Evolutionary conservation across 2,888 invertebrate species (phyloP).

Genomic region (Thymelicus acteon): DNA sequence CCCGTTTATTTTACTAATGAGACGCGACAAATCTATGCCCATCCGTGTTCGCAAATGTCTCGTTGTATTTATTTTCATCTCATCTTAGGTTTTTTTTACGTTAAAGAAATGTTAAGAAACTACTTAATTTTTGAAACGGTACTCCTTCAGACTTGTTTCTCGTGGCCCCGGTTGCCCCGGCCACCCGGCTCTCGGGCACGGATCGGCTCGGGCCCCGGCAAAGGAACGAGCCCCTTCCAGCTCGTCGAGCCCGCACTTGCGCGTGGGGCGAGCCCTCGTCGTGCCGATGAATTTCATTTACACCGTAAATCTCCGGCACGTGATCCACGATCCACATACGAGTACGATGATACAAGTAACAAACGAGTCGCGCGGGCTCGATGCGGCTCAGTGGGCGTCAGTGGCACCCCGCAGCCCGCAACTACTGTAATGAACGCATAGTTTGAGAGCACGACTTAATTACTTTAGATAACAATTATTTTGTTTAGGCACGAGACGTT

Average conservation of each 20-base stretch:
- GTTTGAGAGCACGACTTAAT: neutral
- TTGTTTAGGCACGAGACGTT: constrained; percentile 2
- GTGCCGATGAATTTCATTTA: neutral
- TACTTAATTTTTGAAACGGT: neutral
- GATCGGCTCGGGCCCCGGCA: too few species aligned
- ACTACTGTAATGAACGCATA: too few species aligned
- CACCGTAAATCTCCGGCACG: too few species aligned
- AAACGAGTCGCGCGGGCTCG: too few species aligned
- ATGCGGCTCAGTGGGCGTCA: too few species aligned
- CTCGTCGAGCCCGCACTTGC: too few species aligned
- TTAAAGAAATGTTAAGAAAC: neutral
- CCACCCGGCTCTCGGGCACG: neutral
- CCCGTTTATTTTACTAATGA: constrained; percentile 28
- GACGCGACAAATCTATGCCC: constrained; percentile 24
- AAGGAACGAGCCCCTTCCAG: too few species aligned
- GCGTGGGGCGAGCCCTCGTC: too few species aligned
- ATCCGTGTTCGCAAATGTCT: constrained; percentile 5
- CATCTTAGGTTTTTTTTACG: neutral
- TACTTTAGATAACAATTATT: neutral
- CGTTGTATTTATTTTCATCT: neutral
- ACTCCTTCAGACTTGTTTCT: neutral
- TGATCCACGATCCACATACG: neutral
- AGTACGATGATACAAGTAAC: too few species aligned
- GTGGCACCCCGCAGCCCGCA: too few species aligned
- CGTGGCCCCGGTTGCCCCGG: neutral